phyloP scores from a whole-genome alignment of 2,113 vertebrate genomes.

The Sminthopsis crassicaudata region DNA sequence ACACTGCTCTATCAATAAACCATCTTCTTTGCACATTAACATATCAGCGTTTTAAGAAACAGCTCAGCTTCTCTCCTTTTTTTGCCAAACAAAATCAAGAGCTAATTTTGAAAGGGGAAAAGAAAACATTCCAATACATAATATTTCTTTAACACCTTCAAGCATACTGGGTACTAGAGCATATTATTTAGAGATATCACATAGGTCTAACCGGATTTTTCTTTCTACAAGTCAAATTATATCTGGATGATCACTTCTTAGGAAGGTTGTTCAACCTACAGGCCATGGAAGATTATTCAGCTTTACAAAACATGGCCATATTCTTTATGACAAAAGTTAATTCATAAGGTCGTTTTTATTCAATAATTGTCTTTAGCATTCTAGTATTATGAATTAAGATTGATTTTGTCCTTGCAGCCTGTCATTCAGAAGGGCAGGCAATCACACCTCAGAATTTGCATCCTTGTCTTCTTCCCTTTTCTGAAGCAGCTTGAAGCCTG shows the following conservation, averaged over 20 bases:
- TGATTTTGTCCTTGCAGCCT: not conserved
- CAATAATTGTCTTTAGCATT: not conserved
- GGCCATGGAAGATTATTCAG: not conserved
- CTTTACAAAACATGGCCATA: not conserved
- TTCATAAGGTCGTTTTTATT: not conserved
- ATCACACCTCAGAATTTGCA: conserved; percentile 1
- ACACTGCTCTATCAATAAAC: not conserved
- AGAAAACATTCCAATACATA: not conserved
- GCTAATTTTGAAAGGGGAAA: not conserved
- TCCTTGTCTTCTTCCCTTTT: not conserved
- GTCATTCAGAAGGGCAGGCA: not conserved
- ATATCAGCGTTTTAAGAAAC: conserved; percentile 2
- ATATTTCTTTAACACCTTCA: not conserved
- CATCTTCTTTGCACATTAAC: not conserved
- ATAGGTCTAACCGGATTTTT: not conserved
- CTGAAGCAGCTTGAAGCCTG: not conserved
- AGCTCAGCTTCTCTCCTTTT: not conserved
- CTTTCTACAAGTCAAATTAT: not conserved
- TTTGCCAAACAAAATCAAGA: not conserved
- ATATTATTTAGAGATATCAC: not conserved
- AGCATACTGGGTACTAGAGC: not conserved
- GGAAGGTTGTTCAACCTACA: not conserved
- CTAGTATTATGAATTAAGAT: conserved; percentile 11
- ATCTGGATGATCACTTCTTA: not conserved
- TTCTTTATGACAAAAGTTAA: conserved; percentile 16